phyloP scores from a whole-genome alignment of 2,888 invertebrate genomes.

The Blastobasis adustella region DNA sequence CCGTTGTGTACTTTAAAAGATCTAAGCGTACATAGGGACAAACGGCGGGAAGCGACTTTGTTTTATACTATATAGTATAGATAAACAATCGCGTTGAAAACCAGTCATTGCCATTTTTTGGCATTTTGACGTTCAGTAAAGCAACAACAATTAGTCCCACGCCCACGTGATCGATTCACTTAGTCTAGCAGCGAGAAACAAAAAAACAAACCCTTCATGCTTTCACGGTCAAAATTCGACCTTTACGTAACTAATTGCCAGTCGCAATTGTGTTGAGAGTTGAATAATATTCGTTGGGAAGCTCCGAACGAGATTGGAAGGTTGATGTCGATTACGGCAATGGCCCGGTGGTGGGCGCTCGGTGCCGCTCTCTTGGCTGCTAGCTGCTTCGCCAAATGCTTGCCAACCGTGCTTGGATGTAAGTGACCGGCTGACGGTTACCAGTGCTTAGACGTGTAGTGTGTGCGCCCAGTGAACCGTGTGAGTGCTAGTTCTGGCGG shows the following conservation, averaged over 20 bases:
- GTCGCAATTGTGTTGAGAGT: not conserved
- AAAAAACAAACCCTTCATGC: not conserved
- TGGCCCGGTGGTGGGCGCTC: constrained; percentile 9
- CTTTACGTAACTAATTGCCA: constrained; percentile 7
- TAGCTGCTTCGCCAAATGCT: constrained; percentile 17
- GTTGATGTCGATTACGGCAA: constrained; percentile 5
- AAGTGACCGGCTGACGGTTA: constrained; percentile 10
- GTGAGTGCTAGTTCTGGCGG: no score
- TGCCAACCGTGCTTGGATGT: constrained; percentile 18
- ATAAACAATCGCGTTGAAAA: no score
- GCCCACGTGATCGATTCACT: no score
- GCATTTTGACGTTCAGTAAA: no score
- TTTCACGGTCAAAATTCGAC: constrained; percentile 4
- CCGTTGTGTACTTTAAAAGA: no score
- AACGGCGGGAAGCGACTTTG: no score
- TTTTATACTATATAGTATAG: no score
- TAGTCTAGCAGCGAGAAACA: not conserved
- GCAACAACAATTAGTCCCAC: no score
- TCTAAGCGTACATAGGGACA: no score
- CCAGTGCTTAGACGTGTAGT: no score
- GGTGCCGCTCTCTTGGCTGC: constrained; percentile 1
- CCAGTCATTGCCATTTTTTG: no score
- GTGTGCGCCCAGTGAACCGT: no score
- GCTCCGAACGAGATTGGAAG: not conserved
- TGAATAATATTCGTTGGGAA: constrained; percentile 2